Evolutionary conservation across 2,113 vertebrate genomes (phyloP), one percentile per base, ranked within the genome.

Genomic region (Natator depressus): DNA sequence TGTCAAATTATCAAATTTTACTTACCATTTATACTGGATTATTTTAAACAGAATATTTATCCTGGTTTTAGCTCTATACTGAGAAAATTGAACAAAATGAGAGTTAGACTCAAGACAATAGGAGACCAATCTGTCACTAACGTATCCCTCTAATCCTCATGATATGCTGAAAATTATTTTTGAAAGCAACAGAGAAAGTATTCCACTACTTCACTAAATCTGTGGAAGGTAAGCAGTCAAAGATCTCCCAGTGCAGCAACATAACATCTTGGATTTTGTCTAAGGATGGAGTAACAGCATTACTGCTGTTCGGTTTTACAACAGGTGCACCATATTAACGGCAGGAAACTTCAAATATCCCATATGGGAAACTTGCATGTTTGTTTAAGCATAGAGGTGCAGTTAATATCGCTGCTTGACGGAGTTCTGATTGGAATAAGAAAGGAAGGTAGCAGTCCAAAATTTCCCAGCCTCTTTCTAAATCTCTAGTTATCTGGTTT

Each of bases 41-140:
- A 81, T 89, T 91, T 54, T 85, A 75, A 29, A 80, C 65, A 84
- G 82, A 90, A 46, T 0, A 0, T 95, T 93, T 87, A 87, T 92
- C 89, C 89, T 93, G 88, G 59, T 27, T 85, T 89, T 35, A 2
- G 0, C 0, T 53, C 90, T 51, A 1, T 87, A 90, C 85, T 80
- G 86, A 81, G 93, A 65, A 92, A 95, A 95, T 81, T 95, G 90
- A 96, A 93, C 96, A 93, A 92, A 86, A 38, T 53, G 80, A 91
- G 91, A 97, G 87, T 84, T 95, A 96, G 87, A 80, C 82, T 84
- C 81, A 65, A 76, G 87, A 90, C 92, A 84, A 35, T 69, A 50
- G 49, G 84, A 86, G 59, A 94, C 55, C 75, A 92, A 81, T 80
- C 55, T 3, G 88, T 51, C 55, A 91, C 53, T 91, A 16, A 25